Evolutionary conservation across 1,140 invertebrate genomes (phyloP).

Genomic region (Zaprionus lachaisei): DNA sequence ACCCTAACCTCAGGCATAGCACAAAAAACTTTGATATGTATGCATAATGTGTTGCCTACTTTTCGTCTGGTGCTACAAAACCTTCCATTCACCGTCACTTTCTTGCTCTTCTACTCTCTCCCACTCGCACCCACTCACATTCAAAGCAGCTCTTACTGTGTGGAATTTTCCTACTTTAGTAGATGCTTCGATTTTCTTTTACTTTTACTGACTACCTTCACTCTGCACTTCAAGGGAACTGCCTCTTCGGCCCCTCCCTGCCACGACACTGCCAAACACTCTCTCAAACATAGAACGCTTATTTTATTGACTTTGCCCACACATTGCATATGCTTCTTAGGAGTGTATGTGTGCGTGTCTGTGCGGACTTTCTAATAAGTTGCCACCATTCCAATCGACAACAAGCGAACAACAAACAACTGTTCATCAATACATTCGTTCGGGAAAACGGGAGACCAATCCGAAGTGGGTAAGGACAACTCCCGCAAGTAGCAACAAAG

Average conservation of each 20-base stretch:
- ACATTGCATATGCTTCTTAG: constrained; percentile 41
- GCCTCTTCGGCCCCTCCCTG: not conserved
- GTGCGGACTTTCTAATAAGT: constrained; percentile 78
- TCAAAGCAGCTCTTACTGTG: constrained; percentile 23
- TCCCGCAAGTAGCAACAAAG: constrained; percentile 60
- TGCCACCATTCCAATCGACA: constrained; percentile 61
- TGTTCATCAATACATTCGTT: constrained; percentile 80
- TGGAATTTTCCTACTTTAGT: constrained; percentile 17
- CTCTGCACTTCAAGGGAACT: constrained; percentile 11
- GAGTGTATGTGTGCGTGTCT: constrained; percentile 31
- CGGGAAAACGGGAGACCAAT: constrained; percentile 53
- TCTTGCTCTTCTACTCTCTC: not conserved
- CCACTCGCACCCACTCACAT: not conserved
- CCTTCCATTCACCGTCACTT: not conserved
- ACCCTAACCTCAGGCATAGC: constrained; percentile 35
- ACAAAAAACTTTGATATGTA: constrained; percentile 61
- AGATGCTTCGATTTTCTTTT: constrained; percentile 39
- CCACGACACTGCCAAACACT: not conserved
- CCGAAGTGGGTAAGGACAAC: constrained; percentile 42
- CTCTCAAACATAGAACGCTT: constrained; percentile 71
- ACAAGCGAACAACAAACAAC: constrained; percentile 73
- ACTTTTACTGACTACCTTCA: constrained; percentile 37
- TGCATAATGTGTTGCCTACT: constrained; percentile 74
- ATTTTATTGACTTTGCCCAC: constrained; percentile 77
- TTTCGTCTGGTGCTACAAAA: constrained; percentile 54